Base-by-base conservation (phyloP, 2,113 vertebrate species). In the Willisornis vidua region DNA sequence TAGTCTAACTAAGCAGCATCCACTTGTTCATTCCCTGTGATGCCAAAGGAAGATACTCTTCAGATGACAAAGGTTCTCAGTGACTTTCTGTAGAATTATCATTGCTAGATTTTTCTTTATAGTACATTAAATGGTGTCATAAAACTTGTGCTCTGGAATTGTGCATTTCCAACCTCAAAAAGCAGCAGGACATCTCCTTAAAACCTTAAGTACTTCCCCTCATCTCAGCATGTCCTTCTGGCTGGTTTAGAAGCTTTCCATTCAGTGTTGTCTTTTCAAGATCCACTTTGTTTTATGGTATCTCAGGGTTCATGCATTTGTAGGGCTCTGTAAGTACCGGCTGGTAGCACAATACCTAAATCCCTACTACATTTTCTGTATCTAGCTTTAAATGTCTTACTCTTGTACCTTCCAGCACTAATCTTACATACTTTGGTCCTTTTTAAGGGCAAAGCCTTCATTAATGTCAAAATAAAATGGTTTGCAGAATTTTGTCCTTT, bases 401-500 rank as follows among this genome's bases (percentile, higher is more conserved):
- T 57, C 4, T 39, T 13, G 4, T 12, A 62, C 12, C 25, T 76
- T 22, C 31, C 37, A 61, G 62, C 48, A 59, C 11, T 61, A 65
- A 37, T n/a, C 51, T 45, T 79, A 45, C 22, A 19, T 33, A 6
- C 17, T 75, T 54, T 67, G 8, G 31, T 46, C 29, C 35, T 52
- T 91, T 81, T 37, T 61, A 63, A 72, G 70, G 49, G 12, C 87
- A 61, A 90, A 92, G 22, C 7, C n/a, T 29, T 80, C 17, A 72
- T 89, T 85, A 84, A 67, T n/a, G 73, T 91, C 33, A 78, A 72
- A 75, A 71, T 84, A 52, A 92, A 93, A 68, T 33, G 15, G 22
- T n/a, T 35, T 87, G 65, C 45, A 79, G 80, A 86, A n/a, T 87
- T 94, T 92, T 95, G 22, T 57, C 89, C 52, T 93, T 84, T 87